Base-by-base conservation (phyloP, 2,113 vertebrate genomes). In the Hippocampus guttulatus region DNA sequence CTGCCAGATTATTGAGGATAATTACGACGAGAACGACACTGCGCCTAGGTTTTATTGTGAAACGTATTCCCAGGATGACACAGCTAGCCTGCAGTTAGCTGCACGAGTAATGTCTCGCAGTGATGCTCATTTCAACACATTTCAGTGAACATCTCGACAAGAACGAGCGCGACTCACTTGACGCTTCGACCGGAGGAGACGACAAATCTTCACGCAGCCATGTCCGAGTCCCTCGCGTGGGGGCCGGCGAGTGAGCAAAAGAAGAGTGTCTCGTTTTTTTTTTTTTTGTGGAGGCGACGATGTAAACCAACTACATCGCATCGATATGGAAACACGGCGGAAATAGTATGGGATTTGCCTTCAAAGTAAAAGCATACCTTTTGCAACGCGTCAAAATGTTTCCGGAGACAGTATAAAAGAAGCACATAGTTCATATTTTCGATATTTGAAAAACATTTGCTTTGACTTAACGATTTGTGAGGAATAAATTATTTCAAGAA, bases 21-120 rank as follows among this genome's bases (percentile, higher is more conserved):
- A 7, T 21, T 20, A 7, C 18, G 7, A 16, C 11, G 3, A 25
- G 16, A 45, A 23, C 21, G n/a, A 64, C 63, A 64, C 21, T 64
- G 63, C 38, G 63, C 16, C 63, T n/a, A 43, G 14, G 5, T 30
- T 78, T 74, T 72, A 74, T 15, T 74, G 69, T 76, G 69, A 79
- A 77, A 43, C 45, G 63, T 23, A 64, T 45, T 41, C 40, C 41
- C 63, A 64, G 63, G 63, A 64, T 64, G 63, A n/a, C 63, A 45
- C 63, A 16, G 33, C 61, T 40, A 64, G 64, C 41, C 23, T 47
- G 64, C 67, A 69, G 55, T 43, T 70, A 61, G 69, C 47, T 1
- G 20, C 0, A 0, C 60, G 11, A 43, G 55, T 64, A 66, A 20
- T 16, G 8, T 9, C 16, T 54, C 64, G 15, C 65, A 16, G 65